Evolutionary conservation across 1,140 invertebrate genomes (phyloP).

Genomic region (Elymnias hypermnestra): DNA sequence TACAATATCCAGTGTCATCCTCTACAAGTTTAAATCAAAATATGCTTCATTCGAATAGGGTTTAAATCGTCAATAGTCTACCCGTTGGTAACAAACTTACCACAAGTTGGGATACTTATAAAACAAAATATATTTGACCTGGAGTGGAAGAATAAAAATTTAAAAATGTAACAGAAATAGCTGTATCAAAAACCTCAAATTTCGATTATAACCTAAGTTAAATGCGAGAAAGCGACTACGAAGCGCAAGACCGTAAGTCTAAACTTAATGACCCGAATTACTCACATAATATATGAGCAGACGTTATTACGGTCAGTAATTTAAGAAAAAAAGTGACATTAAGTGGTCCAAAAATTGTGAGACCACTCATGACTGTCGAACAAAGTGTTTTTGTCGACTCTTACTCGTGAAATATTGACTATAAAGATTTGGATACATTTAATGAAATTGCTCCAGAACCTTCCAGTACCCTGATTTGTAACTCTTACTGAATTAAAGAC

Average conservation of each 20-base stretch:
- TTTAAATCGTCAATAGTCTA: too few relatives aligned
- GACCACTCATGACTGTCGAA: constrained; percentile 14
- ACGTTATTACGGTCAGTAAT: background rate
- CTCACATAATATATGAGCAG: background rate
- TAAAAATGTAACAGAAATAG: too few relatives aligned
- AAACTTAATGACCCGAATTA: constrained; percentile 5
- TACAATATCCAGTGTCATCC: too few relatives aligned
- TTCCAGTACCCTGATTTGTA: background rate
- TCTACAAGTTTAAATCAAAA: too few relatives aligned
- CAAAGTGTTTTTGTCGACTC: constrained; percentile 10
- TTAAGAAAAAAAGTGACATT: background rate
- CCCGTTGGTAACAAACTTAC: too few relatives aligned
- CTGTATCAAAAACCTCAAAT: too few relatives aligned
- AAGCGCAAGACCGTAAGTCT: background rate
- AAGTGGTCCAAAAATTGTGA: background rate
- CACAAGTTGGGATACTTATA: too few relatives aligned
- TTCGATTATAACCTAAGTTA: too few relatives aligned
- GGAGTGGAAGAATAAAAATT: too few relatives aligned
- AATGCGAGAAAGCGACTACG: background rate
- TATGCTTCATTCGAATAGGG: too few relatives aligned
- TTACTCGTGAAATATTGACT: constrained; percentile 19
- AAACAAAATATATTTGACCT: too few relatives aligned
- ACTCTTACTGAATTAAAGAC: too few relatives aligned
- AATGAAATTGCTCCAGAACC: constrained; percentile 10
- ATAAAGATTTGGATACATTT: constrained; percentile 16